These are phyloP conservation scores for Leptoclinus maculatus DNA, from an alignment of 2,797 vertebrate species.

Conservation along the genomic window DNA sequence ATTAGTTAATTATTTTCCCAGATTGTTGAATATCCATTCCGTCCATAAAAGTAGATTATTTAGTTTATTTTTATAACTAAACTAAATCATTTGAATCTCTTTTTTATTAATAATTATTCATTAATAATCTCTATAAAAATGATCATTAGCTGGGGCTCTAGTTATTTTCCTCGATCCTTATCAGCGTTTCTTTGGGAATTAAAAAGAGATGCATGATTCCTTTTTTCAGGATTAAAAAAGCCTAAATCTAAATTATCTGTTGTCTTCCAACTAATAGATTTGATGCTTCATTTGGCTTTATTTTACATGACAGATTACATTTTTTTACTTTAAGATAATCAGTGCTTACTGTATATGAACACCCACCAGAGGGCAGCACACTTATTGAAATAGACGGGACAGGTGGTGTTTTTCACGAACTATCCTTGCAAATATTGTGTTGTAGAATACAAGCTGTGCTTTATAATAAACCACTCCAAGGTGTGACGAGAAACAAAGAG, in stretches of 20 bases:
- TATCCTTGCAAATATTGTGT: not conserved
- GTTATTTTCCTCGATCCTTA: not conserved
- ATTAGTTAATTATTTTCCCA: not conserved
- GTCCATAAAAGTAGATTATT: not conserved
- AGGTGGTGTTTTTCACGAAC: not conserved
- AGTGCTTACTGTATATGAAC: not conserved
- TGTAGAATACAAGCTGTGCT: not conserved
- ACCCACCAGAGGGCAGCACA: conserved; percentile 67
- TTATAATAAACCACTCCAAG: not conserved
- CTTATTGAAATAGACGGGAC: conserved; percentile 3
- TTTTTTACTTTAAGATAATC: not conserved
- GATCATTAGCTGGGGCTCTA: not conserved
- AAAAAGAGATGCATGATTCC: not conserved
- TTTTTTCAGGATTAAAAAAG: not conserved
- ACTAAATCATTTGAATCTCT: too few relatives aligned
- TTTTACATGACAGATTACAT: not conserved
- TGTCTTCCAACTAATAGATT: not conserved
- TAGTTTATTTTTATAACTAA: too few relatives aligned
- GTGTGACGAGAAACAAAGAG: not conserved
- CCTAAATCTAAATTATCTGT: not conserved
- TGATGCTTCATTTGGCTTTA: not conserved
- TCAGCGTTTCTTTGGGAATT: not conserved
- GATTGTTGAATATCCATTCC: not conserved
- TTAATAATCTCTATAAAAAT: not conserved
- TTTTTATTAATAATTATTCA: too few relatives aligned